Percentiles rank a stretch among this genome's conserved stretches.
These are phyloP conservation scores for Erpetoichthys calabaricus DNA, from an alignment of 2,797 vertebrate species.

Conservation along the genomic window DNA sequence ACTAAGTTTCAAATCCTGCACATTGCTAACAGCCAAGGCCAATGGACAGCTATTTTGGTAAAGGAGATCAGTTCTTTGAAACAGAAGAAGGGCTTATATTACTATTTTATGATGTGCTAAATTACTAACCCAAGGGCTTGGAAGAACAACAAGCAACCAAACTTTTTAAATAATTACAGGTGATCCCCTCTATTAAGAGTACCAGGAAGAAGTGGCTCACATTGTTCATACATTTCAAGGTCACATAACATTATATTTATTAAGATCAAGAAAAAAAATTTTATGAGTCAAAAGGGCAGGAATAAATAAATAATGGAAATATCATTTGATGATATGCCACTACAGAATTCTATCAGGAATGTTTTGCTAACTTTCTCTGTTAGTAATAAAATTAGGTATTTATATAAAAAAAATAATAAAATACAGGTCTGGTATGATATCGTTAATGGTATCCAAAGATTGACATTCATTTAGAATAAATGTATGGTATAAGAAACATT, in stretches of 20 bases:
- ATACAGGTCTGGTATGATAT: too few species aligned
- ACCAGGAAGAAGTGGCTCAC: not conserved
- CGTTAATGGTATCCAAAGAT: too few species aligned
- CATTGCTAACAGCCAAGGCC: constrained; percentile 49
- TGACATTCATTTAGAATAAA: too few species aligned
- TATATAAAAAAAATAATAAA: too few species aligned
- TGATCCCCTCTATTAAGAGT: not conserved
- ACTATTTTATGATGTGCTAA: constrained; percentile 55
- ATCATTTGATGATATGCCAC: too few species aligned
- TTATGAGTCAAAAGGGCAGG: too few species aligned
- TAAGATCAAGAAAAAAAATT: too few species aligned
- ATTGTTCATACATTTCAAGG: not conserved
- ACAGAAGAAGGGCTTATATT: constrained; percentile 48
- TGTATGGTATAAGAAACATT: too few species aligned
- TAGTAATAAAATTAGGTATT: too few species aligned
- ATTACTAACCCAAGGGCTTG: constrained; percentile 28
- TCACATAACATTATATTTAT: not conserved
- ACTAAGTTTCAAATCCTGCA: constrained; percentile 2
- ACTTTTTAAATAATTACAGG: not conserved
- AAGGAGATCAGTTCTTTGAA: constrained; percentile 49
- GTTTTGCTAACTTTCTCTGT: too few species aligned
- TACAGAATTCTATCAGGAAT: too few species aligned
- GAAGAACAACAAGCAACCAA: constrained; percentile 5
- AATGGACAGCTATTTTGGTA: constrained; percentile 50
- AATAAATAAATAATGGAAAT: too few species aligned